Conservation (phyloP, 2,888 invertebrate genomes). For the Trissonchulus latispiculum region DNA sequence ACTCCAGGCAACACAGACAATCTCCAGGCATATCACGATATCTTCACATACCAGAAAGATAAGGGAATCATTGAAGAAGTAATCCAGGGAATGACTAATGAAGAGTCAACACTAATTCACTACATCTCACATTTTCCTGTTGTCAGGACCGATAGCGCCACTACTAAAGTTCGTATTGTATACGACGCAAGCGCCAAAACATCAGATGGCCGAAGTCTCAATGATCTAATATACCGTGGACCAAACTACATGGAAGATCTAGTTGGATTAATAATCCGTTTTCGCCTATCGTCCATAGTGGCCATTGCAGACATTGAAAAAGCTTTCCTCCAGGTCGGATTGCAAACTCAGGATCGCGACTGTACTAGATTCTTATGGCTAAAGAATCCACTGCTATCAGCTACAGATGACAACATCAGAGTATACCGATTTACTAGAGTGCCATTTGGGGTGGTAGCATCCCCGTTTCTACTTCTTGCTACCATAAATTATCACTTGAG, state of each 20-base stretch:
- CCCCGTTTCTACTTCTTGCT: constrained; percentile 26
- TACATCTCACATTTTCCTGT: not conserved
- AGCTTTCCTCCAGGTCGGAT: constrained; percentile 27
- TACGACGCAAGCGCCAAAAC: not conserved
- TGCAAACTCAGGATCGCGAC: constrained; percentile 26
- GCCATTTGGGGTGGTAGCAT: constrained; percentile 27
- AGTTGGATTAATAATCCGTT: not conserved
- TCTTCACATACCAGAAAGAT: not conserved
- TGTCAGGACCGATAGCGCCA: not conserved
- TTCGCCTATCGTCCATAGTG: not conserved
- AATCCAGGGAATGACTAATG: not conserved
- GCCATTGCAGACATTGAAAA: constrained; percentile 26
- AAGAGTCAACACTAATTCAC: not conserved
- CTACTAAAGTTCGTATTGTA: not conserved
- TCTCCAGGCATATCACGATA: not conserved
- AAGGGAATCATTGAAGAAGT: not conserved
- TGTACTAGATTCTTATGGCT: not conserved
- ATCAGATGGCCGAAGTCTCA: too few species aligned
- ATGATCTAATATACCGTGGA: too few species aligned
- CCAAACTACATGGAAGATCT: not conserved
- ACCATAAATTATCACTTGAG: constrained; percentile 23
- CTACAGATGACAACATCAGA: constrained; percentile 24
- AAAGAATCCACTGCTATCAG: not conserved
- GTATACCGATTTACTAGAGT: constrained; percentile 26
- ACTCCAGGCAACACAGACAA: not conserved